A percentile compares a stretch with the other conserved stretches of the same genome.
Evolutionary conservation across 2,797 vertebrate genomes (phyloP).

Genomic region (Acropternis orthonyx): DNA sequence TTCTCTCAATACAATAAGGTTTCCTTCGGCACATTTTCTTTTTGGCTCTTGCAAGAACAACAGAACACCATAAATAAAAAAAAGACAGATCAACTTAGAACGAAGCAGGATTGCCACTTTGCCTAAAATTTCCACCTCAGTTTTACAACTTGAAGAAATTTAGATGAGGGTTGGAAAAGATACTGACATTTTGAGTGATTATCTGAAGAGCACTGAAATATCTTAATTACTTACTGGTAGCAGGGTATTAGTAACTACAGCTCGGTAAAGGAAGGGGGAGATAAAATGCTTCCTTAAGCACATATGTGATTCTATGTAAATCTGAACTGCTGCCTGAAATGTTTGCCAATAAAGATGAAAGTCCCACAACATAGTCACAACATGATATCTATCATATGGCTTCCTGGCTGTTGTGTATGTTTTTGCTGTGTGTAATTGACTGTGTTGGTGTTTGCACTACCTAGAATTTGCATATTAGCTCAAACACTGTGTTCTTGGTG

Average conservation of each 20-base stretch:
- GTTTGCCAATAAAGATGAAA: slow-evolving; percentile 80
- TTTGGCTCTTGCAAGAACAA: not conserved
- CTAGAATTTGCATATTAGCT: slow-evolving; percentile 68
- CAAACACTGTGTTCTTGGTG: slow-evolving; percentile 14
- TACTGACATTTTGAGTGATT: slow-evolving; percentile 32
- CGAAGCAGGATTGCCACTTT: not conserved
- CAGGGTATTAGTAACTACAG: slow-evolving; percentile 42
- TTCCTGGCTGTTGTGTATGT: slow-evolving; percentile 70
- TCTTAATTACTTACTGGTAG: slow-evolving; percentile 39
- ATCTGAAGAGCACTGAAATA: slow-evolving; percentile 11
- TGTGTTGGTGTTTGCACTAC: slow-evolving; percentile 66
- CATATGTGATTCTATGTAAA: slow-evolving; percentile 78
- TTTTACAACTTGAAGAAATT: slow-evolving; percentile 21
- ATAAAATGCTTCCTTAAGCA: slow-evolving; percentile 75
- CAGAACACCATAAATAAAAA: not conserved
- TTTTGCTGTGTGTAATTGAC: slow-evolving; percentile 66
- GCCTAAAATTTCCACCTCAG: not conserved
- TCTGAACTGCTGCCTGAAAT: slow-evolving; percentile 80
- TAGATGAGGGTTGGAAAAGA: slow-evolving; percentile 7
- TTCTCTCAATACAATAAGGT: not conserved
- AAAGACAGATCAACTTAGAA: not conserved
- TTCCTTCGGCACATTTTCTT: not conserved
- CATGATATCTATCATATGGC: slow-evolving; percentile 78
- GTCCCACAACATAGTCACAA: slow-evolving; percentile 75
- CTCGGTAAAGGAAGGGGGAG: slow-evolving; percentile 61